A percentile compares a stretch with the other conserved stretches of the same genome.
Evolutionary conservation across 23 tunicate species (phyloP).

Genomic region (Diplosoma virens): DNA sequence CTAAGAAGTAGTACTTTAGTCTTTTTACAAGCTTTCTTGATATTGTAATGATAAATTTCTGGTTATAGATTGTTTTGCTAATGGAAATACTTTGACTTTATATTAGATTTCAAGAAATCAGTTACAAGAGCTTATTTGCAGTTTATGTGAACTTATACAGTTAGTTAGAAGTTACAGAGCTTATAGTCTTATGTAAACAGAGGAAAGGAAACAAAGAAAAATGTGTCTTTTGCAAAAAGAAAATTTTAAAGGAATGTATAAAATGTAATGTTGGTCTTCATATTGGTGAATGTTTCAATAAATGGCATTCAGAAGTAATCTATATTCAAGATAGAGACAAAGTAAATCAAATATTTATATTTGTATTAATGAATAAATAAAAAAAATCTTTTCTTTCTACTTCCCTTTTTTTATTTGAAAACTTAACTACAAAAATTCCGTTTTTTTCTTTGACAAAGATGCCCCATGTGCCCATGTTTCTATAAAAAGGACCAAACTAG

Average conservation of each 20-base stretch:
- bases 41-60: not conserved
- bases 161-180: not conserved
- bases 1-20: not conserved
- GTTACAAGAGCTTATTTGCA: not conserved
- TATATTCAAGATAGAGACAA: no score
- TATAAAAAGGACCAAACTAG: not conserved
- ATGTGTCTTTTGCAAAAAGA: not conserved
- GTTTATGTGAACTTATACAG: not conserved
- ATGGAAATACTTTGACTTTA: not conserved
- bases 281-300: not conserved
- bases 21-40: conserved; percentile 4
- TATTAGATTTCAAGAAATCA: no score
- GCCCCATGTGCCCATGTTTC: not conserved
- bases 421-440: no score
- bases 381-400: no score
- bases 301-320: not conserved
- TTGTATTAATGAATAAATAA: no score
- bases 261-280: not conserved
- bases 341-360: no score
- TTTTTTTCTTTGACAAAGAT: no score
- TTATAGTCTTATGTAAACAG: not conserved
- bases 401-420: no score
- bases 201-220: not conserved
- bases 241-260: not conserved
- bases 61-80: not conserved